Conservation (phyloP, 1,140 invertebrate genomes). For the Euura lappo region DNA sequence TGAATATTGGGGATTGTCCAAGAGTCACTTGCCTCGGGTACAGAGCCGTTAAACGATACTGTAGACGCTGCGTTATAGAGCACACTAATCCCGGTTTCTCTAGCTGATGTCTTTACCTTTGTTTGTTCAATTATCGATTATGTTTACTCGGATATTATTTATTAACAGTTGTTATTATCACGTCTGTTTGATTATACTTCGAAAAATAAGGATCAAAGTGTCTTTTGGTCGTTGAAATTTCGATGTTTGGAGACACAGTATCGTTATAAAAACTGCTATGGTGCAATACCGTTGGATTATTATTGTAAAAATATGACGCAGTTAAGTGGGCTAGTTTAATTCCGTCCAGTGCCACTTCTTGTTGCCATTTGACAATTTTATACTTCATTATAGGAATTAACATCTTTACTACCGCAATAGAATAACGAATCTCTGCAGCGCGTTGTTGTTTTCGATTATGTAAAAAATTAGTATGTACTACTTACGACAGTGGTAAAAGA, state of each 20-base stretch:
- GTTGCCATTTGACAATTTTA: background rate
- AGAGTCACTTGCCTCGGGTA: slow-evolving; percentile 87
- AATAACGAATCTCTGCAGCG: too few relatives aligned
- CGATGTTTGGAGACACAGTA: too few relatives aligned
- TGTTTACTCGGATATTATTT: background rate
- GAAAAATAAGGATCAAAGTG: too few relatives aligned
- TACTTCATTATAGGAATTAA: background rate
- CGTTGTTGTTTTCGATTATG: background rate
- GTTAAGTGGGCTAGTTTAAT: background rate
- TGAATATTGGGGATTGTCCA: slow-evolving; percentile 89
- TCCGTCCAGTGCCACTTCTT: slow-evolving; percentile 1
- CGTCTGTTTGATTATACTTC: too few relatives aligned
- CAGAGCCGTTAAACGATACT: slow-evolving; percentile 88
- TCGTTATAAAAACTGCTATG: too few relatives aligned
- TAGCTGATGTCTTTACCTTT: slow-evolving; percentile 36
- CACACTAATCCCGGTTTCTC: slow-evolving; percentile 93
- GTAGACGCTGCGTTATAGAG: slow-evolving; percentile 90
- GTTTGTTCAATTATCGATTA: background rate
- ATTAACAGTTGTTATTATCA: too few relatives aligned
- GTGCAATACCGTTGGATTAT: too few relatives aligned
- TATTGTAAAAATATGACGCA: too few relatives aligned
- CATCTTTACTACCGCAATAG: too few relatives aligned
- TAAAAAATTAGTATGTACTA: background rate
- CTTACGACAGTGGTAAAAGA: background rate
- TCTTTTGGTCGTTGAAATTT: too few relatives aligned